These are phyloP conservation scores for Melanerpes aurifrons DNA, from an alignment of 2,113 vertebrate genomes.

Conservation along the genomic window DNA sequence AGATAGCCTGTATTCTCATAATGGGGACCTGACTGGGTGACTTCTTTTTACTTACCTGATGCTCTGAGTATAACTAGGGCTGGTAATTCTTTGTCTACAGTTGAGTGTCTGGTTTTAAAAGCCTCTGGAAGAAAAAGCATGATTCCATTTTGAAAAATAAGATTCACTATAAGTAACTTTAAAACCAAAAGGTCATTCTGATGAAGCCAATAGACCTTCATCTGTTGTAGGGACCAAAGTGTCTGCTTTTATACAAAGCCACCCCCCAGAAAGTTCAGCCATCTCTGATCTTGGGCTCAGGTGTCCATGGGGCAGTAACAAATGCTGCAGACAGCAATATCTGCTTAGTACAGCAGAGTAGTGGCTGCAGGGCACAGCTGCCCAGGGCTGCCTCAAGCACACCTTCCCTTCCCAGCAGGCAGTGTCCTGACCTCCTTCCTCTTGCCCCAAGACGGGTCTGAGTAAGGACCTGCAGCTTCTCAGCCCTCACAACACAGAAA, in stretches of 20 bases:
- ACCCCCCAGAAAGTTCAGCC: not conserved
- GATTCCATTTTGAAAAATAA: not conserved
- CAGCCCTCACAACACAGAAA: rapidly evolving
- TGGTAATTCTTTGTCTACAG: not conserved
- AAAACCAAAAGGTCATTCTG: not conserved
- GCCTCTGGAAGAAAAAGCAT: not conserved
- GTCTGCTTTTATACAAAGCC: not conserved
- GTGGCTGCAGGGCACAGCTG: not conserved
- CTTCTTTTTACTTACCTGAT: not conserved
- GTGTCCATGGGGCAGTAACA: not conserved
- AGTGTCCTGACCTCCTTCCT: no score
- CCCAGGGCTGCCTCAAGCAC: not conserved
- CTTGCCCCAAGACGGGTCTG: not conserved
- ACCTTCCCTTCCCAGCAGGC: not conserved
- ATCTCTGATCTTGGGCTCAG: not conserved
- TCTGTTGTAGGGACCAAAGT: not conserved
- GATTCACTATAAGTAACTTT: not conserved
- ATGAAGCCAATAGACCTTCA: not conserved
- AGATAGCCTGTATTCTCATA: not conserved
- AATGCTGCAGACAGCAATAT: not conserved
- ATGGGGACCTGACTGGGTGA: not conserved
- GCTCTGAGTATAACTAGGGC: not conserved
- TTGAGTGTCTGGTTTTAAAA: not conserved
- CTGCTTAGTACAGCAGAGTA: not conserved
- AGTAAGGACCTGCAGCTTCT: not conserved